These are phyloP conservation scores for Phaedon cochleariae DNA, from an alignment of 2,888 invertebrate genomes.

Conservation along the genomic window DNA sequence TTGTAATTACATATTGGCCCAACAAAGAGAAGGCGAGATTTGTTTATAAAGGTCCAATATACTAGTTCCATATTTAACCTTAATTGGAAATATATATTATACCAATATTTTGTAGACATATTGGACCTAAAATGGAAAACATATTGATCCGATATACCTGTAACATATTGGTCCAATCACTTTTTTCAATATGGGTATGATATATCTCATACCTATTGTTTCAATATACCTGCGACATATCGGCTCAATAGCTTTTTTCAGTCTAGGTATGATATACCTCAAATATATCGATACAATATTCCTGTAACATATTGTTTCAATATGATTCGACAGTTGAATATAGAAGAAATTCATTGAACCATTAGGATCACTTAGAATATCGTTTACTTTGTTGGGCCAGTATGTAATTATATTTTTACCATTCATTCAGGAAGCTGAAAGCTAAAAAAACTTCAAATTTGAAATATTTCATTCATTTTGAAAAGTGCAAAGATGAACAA, in stretches of 20 bases:
- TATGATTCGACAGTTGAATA: background rate
- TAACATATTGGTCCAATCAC: too few species aligned
- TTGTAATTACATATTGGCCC: conserved; percentile 5
- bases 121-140: too few species aligned
- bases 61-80: background rate
- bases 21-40: conserved; percentile 6
- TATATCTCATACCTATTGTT: background rate
- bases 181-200: conserved; percentile 1
- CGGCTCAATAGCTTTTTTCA: background rate
- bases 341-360: conserved; percentile 1
- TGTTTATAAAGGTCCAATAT: conserved; percentile 6
- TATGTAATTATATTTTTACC: conserved; percentile 7
- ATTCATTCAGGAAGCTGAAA: background rate
- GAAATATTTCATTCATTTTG: background rate
- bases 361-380: background rate
- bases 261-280: conserved; percentile 1
- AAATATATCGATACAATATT: conserved; percentile 1
- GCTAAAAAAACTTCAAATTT: background rate
- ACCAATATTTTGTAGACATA: background rate
- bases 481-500: background rate
- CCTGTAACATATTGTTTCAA: background rate
- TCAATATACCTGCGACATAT: conserved; percentile 2
- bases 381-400: conserved; percentile 1
- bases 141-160: too few species aligned
- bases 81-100: background rate